Evolutionary conservation across 2,113 vertebrate species (phyloP).

Genomic region (Embiotoca jacksoni): DNA sequence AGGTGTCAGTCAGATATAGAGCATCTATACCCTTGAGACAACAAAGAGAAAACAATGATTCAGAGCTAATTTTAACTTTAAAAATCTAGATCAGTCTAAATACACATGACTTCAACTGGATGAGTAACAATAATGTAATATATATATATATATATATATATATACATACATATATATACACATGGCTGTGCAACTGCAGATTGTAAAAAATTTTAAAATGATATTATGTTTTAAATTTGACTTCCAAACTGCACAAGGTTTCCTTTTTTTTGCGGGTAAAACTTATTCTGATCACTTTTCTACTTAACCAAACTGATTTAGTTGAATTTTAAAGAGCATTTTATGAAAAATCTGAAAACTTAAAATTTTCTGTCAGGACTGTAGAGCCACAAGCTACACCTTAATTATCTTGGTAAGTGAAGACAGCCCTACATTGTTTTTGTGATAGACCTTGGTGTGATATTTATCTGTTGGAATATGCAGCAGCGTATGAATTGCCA

Average conservation of each 20-base stretch:
- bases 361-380: background rate
- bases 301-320: background rate
- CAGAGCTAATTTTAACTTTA: conserved; percentile 46
- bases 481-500: background rate
- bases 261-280: too few relatives aligned
- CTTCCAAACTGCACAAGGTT: background rate
- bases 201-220: background rate
- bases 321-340: background rate
- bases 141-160: background rate
- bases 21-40: conserved; percentile 55
- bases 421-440: background rate
- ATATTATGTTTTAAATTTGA: background rate
- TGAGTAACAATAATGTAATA: background rate
- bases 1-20: conserved; percentile 66
- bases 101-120: background rate
- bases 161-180: too few relatives aligned
- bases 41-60: conserved; percentile 50
- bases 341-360: background rate
- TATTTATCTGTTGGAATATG: background rate
- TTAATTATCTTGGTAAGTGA: background rate
- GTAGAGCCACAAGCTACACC: background rate
- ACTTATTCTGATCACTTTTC: background rate
- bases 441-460: background rate
- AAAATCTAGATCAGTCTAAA: conserved; percentile 53
- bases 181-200: background rate